Conservation (phyloP, 2,888 invertebrate genomes). For the Timandra comae region DNA sequence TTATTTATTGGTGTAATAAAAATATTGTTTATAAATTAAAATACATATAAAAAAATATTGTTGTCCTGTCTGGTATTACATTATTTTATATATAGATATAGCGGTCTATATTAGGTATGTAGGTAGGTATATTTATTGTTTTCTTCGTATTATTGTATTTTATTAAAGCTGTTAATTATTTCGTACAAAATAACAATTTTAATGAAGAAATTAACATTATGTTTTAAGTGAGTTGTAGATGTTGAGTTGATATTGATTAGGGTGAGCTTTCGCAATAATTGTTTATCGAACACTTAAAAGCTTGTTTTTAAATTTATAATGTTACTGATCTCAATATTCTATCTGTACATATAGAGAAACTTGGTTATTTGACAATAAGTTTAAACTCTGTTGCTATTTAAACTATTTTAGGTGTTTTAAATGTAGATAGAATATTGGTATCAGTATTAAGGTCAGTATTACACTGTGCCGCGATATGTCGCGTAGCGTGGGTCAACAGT, state of each 20-base stretch:
- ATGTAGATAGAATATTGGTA: too few species aligned
- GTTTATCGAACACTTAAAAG: constrained; percentile 24
- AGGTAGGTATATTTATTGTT: constrained; percentile 60
- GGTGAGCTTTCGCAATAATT: constrained; percentile 35
- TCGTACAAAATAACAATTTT: constrained; percentile 75
- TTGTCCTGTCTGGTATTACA: background rate
- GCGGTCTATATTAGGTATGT: constrained; percentile 18
- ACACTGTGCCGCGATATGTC: too few species aligned
- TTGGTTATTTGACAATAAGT: too few species aligned
- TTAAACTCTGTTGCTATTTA: too few species aligned
- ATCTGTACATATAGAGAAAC: too few species aligned
- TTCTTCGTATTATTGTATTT: constrained; percentile 55
- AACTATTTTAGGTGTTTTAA: too few species aligned
- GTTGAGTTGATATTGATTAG: constrained; percentile 22
- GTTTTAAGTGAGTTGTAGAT: constrained; percentile 39
- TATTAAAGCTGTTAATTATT: constrained; percentile 73
- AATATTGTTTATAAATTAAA: constrained; percentile 34
- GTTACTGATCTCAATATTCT: too few species aligned
- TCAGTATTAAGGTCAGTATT: too few species aligned
- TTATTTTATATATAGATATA: constrained; percentile 2
- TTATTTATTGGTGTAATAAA: constrained; percentile 57
- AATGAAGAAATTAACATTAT: constrained; percentile 61
- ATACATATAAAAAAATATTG: constrained; percentile 27
- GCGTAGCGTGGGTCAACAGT: too few species aligned
- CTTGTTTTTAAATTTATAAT: constrained; percentile 32